These are phyloP conservation scores for Sander vitreus DNA, from an alignment of 2,113 vertebrate genomes.

Conservation along the genomic window DNA sequence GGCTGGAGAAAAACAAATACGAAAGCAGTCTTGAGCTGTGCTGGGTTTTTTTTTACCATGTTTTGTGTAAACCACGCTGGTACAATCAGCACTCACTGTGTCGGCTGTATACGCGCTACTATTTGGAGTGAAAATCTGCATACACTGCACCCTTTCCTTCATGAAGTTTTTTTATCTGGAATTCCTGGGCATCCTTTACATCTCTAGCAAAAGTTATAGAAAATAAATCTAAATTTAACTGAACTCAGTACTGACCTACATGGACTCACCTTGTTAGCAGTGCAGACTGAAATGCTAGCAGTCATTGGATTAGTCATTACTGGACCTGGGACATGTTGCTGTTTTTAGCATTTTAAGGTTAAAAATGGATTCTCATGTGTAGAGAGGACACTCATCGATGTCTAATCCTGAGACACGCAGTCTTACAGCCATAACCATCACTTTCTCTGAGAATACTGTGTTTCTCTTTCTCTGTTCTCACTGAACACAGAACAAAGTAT, in stretches of 20 bases:
- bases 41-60: conserved; percentile 46
- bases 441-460: conserved; percentile 24
- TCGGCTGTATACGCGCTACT: conserved; percentile 28
- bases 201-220: conserved; percentile 17
- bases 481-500: conserved; percentile 35
- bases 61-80: conserved; percentile 62
- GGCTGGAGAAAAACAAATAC: conserved; percentile 62
- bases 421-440: conserved; percentile 27
- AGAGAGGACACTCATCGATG: conserved; percentile 59
- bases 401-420: conserved; percentile 70
- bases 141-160: conserved; percentile 34
- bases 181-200: conserved; percentile 16
- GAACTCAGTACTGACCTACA: conserved; percentile 50
- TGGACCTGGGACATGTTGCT: conserved; percentile 66
- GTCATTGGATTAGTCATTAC: conserved; percentile 76
- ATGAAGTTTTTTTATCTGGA: conserved; percentile 49
- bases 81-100: conserved; percentile 44
- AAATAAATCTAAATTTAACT: conserved; percentile 47
- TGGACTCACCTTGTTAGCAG: conserved; percentile 62
- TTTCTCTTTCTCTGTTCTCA: conserved; percentile 47
- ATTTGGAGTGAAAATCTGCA: conserved; percentile 39
- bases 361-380: conserved; percentile 72
- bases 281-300: conserved; percentile 53
- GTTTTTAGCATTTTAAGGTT: conserved; percentile 76
- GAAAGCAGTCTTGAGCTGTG: conserved; percentile 60